Evolutionary conservation across 2,888 invertebrate genomes (phyloP).

Genomic region (Eristalis tenax): DNA sequence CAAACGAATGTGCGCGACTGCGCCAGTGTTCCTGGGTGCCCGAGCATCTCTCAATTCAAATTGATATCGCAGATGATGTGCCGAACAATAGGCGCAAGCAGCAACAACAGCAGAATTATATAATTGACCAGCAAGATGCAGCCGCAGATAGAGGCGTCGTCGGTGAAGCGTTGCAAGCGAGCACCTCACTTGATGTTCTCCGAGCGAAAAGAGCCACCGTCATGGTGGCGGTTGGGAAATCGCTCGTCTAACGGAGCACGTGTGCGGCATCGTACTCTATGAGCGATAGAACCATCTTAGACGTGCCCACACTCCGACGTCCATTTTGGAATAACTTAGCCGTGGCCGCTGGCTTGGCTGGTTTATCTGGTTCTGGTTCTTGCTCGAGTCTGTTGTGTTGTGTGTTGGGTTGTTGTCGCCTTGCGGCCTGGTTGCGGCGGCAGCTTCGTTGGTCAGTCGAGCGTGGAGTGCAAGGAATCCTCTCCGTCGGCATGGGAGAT

Average conservation of each 20-base stretch:
- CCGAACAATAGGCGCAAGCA: neutral
- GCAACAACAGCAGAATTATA: constrained; percentile 25
- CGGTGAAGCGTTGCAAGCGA: constrained; percentile 12
- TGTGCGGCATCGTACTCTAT: neutral
- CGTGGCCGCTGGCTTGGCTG: neutral
- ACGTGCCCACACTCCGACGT: neutral
- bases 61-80: neutral
- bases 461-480: neutral
- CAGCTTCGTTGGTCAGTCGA: neutral
- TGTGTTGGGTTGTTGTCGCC: neutral
- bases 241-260: neutral
- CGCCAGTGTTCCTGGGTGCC: constrained; percentile 13
- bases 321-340: too few relatives aligned
- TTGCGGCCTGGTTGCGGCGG: neutral
- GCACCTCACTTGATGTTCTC: neutral
- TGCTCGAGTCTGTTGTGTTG: neutral
- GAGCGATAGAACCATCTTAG: neutral
- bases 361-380: neutral
- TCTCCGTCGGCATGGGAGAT: too few relatives aligned
- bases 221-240: neutral
- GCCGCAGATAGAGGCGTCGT: neutral
- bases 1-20: constrained; percentile 18
- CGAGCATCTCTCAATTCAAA: neutral
- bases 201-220: neutral
- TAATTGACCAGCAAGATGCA: constrained; percentile 30